These are phyloP conservation scores for Clitarchus hookeri DNA, from an alignment of 2,888 invertebrate genomes.

Conservation along the genomic window DNA sequence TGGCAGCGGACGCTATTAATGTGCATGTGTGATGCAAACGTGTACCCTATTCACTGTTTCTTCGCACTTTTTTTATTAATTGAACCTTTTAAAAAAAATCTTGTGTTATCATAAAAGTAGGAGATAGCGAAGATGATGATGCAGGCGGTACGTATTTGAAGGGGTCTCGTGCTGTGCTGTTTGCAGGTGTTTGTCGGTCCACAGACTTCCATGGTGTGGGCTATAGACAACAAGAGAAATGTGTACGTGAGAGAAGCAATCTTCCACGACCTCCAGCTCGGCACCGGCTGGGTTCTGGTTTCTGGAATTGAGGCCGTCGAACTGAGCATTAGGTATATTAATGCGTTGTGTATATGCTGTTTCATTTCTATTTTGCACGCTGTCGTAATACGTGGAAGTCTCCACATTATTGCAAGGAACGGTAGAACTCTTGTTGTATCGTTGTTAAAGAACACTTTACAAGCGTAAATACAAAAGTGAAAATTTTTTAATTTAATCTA, in stretches of 20 bases:
- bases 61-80: too few relatives aligned
- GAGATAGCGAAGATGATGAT: too few relatives aligned
- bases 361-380: background rate
- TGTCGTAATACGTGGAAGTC: background rate
- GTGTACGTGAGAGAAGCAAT: slow-evolving; percentile 58
- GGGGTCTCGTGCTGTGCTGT: background rate
- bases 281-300: slow-evolving; percentile 58
- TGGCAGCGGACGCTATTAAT: too few relatives aligned
- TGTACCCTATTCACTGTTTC: too few relatives aligned
- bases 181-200: slow-evolving; percentile 54
- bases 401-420: too few relatives aligned
- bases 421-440: too few relatives aligned
- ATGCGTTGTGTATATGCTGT: background rate
- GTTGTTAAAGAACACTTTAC: too few relatives aligned
- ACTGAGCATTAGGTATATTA: slow-evolving; percentile 52
- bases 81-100: too few relatives aligned
- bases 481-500: too few relatives aligned
- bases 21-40: too few relatives aligned
- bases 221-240: slow-evolving; percentile 55
- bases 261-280: slow-evolving; percentile 56
- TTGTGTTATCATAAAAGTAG: too few relatives aligned
- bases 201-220: slow-evolving; percentile 56
- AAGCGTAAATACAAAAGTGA: too few relatives aligned
- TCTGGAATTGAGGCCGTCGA: slow-evolving; percentile 55
- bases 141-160: background rate